Conservation (phyloP, 2,113 vertebrate species). For the Phoenicopterus ruber region DNA sequence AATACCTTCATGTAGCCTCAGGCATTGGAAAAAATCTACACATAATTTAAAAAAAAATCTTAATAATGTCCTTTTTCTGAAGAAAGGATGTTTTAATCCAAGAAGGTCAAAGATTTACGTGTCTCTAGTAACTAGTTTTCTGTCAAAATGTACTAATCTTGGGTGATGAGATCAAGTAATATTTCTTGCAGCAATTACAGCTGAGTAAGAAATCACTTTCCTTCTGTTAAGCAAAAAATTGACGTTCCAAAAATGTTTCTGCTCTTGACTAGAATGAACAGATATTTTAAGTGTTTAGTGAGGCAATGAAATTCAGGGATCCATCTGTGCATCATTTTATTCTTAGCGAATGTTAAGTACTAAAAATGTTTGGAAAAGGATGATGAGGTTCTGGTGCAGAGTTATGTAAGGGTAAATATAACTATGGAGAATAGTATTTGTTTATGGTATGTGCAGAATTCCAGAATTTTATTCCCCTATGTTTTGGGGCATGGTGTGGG, state of each 20-base stretch:
- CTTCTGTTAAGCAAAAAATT: not conserved
- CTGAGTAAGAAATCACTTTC: not conserved
- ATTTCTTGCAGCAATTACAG: not conserved
- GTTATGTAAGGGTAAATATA: conserved; percentile 21
- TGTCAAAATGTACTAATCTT: not conserved
- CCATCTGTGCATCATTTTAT: conserved; percentile 43
- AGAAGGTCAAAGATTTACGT: not conserved
- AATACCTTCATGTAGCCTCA: not conserved
- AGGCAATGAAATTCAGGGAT: not conserved
- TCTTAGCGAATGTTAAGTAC: not conserved
- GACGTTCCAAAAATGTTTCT: not conserved
- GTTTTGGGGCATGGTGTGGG: not conserved
- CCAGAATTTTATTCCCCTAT: not conserved
- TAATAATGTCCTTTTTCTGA: not conserved
- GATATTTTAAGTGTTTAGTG: conserved; percentile 13
- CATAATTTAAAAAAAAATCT: not conserved
- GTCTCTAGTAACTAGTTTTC: not conserved
- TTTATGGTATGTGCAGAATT: not conserved
- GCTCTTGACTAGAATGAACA: not conserved
- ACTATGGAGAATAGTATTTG: not conserved
- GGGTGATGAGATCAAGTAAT: not conserved
- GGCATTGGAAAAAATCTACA: not conserved
- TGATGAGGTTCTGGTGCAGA: conserved; percentile 7
- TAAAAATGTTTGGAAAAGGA: conserved; percentile 6
- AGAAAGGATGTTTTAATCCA: not conserved